Conservation (phyloP, 2,888 invertebrate genomes). For the Drosophila affinis region DNA sequence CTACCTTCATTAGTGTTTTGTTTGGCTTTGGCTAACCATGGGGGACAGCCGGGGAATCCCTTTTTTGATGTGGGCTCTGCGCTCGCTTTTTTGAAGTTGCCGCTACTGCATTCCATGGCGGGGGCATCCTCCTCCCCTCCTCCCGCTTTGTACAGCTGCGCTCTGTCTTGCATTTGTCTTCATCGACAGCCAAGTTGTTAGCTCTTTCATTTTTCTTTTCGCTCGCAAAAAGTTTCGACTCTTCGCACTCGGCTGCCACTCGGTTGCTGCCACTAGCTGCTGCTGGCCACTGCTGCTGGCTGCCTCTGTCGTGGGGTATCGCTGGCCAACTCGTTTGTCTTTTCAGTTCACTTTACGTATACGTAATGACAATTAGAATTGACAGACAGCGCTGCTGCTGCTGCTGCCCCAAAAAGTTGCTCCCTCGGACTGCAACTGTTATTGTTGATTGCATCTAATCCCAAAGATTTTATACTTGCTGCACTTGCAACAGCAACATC, state of each 20-base stretch:
- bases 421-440: slow-evolving; percentile 53
- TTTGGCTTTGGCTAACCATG: slow-evolving; percentile 70
- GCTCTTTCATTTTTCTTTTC: slow-evolving; percentile 77
- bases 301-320: slow-evolving; percentile 61
- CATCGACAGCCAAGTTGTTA: slow-evolving; percentile 78
- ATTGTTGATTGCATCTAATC: slow-evolving; percentile 80
- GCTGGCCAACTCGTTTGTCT: slow-evolving; percentile 79
- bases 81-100: slow-evolving; percentile 55
- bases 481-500: slow-evolving; percentile 18
- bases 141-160: slow-evolving; percentile 22
- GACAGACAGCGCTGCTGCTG: slow-evolving; percentile 61
- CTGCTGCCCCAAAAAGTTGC: slow-evolving; percentile 49
- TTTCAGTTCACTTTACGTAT: slow-evolving; percentile 76
- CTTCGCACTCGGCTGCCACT: slow-evolving; percentile 15
- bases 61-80: slow-evolving; percentile 46
- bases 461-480: slow-evolving; percentile 72
- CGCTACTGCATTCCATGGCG: slow-evolving; percentile 45
- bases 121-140: too few relatives aligned
- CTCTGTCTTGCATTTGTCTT: slow-evolving; percentile 71
- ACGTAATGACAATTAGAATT: slow-evolving; percentile 80
- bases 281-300: slow-evolving; percentile 27
- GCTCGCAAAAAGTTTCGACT: slow-evolving; percentile 69
- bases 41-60: slow-evolving; percentile 36
- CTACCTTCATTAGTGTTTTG: slow-evolving; percentile 80
- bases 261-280: slow-evolving; percentile 43